phyloP scores from a whole-genome alignment of 2,113 vertebrate genomes.

The Epinephelus fuscoguttatus region DNA sequence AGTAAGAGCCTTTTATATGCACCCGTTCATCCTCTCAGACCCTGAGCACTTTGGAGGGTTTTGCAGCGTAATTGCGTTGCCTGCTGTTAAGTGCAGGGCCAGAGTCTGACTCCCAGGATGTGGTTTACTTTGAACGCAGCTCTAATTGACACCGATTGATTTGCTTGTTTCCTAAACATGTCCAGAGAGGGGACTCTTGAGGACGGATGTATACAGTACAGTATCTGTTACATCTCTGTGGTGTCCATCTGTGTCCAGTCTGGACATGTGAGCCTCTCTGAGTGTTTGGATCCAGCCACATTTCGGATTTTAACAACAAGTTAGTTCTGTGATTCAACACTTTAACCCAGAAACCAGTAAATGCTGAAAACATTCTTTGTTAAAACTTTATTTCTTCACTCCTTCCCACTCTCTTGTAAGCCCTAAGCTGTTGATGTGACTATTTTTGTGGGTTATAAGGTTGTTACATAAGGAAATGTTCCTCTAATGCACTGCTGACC shows the following conservation, averaged over 20 bases:
- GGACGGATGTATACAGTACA: slow-evolving; percentile 52
- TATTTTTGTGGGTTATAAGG: slow-evolving; percentile 40
- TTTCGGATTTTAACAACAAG: background rate
- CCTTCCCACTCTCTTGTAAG: slow-evolving; percentile 38
- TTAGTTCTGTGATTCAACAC: background rate
- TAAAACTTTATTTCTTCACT: slow-evolving; percentile 30
- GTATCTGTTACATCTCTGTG: slow-evolving; percentile 48
- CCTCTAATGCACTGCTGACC: slow-evolving; percentile 71
- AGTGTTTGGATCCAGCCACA: slow-evolving; percentile 4
- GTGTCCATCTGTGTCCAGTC: slow-evolving; percentile 44
- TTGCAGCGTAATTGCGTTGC: slow-evolving; percentile 76
- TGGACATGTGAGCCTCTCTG: slow-evolving; percentile 5
- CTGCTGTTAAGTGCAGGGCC: slow-evolving; percentile 78
- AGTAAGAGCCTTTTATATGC: slow-evolving; percentile 67
- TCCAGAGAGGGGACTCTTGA: slow-evolving; percentile 64
- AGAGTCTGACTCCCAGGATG: slow-evolving; percentile 79
- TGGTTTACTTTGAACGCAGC: slow-evolving; percentile 78
- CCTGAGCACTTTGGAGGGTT: slow-evolving; percentile 65
- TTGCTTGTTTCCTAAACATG: slow-evolving; percentile 76
- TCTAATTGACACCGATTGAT: slow-evolving; percentile 88
- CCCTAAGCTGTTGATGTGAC: slow-evolving; percentile 57
- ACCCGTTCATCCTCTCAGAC: slow-evolving; percentile 59
- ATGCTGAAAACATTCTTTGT: slow-evolving; percentile 35
- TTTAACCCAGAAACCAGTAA: slow-evolving; percentile 31
- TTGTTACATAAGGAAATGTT: slow-evolving; percentile 75